Conservation (phyloP, 2,888 invertebrate genomes). For the Drosophila eohydei region DNA sequence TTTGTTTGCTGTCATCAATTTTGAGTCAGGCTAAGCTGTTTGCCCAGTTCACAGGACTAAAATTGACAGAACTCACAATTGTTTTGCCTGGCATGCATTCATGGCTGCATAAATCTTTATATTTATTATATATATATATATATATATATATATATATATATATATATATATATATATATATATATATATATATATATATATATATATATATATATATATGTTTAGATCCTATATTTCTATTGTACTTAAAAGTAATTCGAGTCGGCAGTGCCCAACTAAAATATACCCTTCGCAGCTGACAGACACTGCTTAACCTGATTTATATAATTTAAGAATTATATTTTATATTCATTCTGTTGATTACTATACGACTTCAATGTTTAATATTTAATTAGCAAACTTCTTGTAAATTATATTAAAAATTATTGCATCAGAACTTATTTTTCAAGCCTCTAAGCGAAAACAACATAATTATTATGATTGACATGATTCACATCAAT, state of each 20-base stretch:
- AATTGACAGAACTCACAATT: background rate
- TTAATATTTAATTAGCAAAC: background rate
- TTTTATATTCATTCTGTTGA: no score
- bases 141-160: background rate
- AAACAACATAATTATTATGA: no score
- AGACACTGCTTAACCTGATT: no score
- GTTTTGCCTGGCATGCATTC: background rate
- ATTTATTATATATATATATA: background rate
- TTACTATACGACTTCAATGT: no score
- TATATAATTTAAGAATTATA: no score
- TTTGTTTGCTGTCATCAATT: slow-evolving; percentile 6
- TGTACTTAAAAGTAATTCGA: background rate
- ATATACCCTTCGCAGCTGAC: background rate
- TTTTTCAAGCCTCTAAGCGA: no score
- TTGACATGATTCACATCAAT: no score
- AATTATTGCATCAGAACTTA: background rate
- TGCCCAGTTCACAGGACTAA: background rate
- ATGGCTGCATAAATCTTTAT: background rate
- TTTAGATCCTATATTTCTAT: background rate
- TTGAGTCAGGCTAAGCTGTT: slow-evolving; percentile 14
- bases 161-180: background rate
- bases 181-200: background rate
- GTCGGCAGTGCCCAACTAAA: background rate
- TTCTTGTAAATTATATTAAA: background rate
- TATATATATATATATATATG: background rate